phyloP scores from a whole-genome alignment of 2,888 invertebrate genomes.

The Apotomis capreana region DNA sequence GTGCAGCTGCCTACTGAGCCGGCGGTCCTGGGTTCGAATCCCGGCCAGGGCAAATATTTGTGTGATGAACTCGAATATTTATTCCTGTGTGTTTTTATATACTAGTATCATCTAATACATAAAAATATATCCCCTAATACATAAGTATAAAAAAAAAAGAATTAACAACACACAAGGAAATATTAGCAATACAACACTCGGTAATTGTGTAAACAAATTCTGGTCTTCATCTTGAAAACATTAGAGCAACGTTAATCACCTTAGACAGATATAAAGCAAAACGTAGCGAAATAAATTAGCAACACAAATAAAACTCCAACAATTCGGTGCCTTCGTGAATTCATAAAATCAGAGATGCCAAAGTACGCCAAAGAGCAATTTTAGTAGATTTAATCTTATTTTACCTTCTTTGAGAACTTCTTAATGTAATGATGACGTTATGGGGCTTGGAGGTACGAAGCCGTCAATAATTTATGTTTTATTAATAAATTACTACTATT shows the following conservation, averaged over 20 bases:
- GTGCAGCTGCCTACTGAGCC: no score
- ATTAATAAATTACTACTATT: no score
- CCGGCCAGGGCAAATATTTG: no score
- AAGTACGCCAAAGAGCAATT: constrained; percentile 21
- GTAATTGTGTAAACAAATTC: background rate
- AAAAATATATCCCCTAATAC: no score
- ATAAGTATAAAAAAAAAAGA: no score
- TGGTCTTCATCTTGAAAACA: constrained; percentile 14
- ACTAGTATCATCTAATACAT: no score
- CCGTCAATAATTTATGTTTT: background rate
- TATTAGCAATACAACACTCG: no score
- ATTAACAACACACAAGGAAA: no score
- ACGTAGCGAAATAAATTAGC: constrained; percentile 27
- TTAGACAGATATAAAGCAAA: constrained; percentile 24
- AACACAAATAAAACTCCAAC: constrained; percentile 35
- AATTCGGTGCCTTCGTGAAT: constrained; percentile 19
- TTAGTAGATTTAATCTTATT: constrained; percentile 34
- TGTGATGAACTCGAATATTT: no score
- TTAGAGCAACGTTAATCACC: constrained; percentile 26
- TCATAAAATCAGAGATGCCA: constrained; percentile 26
- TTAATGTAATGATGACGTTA: constrained; percentile 23
- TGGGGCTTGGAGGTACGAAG: constrained; percentile 1
- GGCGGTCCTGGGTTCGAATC: no score
- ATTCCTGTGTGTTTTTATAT: no score
- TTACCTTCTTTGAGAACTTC: constrained; percentile 29